A percentile compares a stretch with the other conserved stretches of the same genome.
These are phyloP conservation scores for Solenopsis fugax DNA, from an alignment of 1,140 invertebrate genomes.

Conservation along the genomic window DNA sequence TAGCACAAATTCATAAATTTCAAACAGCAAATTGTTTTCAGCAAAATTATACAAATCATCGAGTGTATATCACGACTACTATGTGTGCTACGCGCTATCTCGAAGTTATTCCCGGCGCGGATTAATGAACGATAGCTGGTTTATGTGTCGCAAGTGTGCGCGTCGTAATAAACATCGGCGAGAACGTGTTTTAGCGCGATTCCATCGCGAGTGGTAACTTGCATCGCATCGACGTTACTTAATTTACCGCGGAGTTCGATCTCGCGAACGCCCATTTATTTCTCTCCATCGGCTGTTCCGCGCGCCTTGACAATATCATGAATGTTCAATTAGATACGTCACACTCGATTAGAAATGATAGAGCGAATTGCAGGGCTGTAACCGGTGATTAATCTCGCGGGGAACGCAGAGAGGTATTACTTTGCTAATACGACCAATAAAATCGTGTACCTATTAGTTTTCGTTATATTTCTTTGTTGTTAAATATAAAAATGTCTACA, in stretches of 20 bases:
- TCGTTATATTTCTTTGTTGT: background rate
- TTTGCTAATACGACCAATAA: slow-evolving; percentile 35
- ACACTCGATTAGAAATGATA: slow-evolving; percentile 73
- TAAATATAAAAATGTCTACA: background rate
- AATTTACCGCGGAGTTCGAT: slow-evolving; percentile 61
- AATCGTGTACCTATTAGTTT: slow-evolving; percentile 36
- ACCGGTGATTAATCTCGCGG: slow-evolving; percentile 32
- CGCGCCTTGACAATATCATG: slow-evolving; percentile 63
- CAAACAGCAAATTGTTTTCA: slow-evolving; percentile 37
- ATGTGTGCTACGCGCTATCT: background rate
- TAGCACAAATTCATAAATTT: slow-evolving; percentile 50
- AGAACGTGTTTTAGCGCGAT: slow-evolving; percentile 53
- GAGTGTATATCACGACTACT: background rate
- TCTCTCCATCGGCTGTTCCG: slow-evolving; percentile 28
- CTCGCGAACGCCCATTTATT: slow-evolving; percentile 69
- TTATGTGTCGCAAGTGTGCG: slow-evolving; percentile 43
- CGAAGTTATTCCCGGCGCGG: slow-evolving; percentile 35
- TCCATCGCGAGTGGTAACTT: slow-evolving; percentile 36
- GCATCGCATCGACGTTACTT: slow-evolving; percentile 56
- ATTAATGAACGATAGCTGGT: slow-evolving; percentile 52
- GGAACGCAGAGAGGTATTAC: slow-evolving; percentile 21
- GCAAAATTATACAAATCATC: slow-evolving; percentile 24
- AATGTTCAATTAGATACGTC: slow-evolving; percentile 74
- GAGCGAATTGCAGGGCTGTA: slow-evolving; percentile 62
- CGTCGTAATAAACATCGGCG: slow-evolving; percentile 53